phyloP scores from a whole-genome alignment of 1,140 invertebrate species.

The Oncopeltus fasciatus region DNA sequence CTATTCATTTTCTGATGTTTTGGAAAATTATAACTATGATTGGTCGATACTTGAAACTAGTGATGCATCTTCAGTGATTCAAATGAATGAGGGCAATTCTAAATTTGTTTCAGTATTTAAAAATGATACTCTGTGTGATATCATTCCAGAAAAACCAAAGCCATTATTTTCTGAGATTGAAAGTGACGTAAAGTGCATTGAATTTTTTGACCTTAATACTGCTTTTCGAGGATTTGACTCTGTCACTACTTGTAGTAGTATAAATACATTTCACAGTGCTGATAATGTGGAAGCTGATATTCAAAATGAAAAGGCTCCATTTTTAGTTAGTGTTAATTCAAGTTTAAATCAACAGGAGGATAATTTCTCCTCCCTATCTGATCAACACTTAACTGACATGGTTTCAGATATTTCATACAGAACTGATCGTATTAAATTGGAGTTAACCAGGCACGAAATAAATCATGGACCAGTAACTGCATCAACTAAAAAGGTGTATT shows the following conservation, averaged over 20 bases:
- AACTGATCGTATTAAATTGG: slow-evolving; percentile 3
- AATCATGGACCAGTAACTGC: neutral
- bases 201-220: neutral
- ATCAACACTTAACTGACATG: too few relatives aligned
- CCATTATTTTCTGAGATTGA: neutral
- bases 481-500: slow-evolving; percentile 10
- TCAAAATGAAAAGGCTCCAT: neutral
- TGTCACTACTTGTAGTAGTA: too few relatives aligned
- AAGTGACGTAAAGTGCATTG: neutral
- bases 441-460: slow-evolving; percentile 1
- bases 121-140: too few relatives aligned
- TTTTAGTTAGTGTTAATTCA: neutral
- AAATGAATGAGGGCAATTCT: too few relatives aligned
- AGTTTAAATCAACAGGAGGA: neutral
- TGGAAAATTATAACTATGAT: neutral
- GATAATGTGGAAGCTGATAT: too few relatives aligned
- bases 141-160: too few relatives aligned
- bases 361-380: too few relatives aligned
- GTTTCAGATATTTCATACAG: neutral
- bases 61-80: neutral
- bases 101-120: too few relatives aligned
- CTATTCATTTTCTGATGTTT: neutral
- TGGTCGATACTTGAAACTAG: neutral
- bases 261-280: too few relatives aligned
- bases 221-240: too few relatives aligned